These are phyloP conservation scores for Otolemur garnettii DNA, from an alignment of 2,113 vertebrate genomes.

Conservation along the genomic window DNA sequence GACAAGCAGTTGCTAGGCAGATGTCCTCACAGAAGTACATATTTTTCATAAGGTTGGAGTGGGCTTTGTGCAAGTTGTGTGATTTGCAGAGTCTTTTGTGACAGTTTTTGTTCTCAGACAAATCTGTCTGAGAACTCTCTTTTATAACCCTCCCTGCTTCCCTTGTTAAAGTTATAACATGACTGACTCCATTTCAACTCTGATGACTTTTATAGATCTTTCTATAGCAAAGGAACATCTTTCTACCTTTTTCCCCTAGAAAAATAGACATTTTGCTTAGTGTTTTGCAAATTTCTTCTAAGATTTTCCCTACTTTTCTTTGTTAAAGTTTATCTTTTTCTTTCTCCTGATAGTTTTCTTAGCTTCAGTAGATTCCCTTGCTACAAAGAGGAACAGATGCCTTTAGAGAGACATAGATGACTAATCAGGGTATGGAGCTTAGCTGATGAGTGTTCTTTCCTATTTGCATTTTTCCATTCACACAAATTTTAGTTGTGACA, in stretches of 20 bases:
- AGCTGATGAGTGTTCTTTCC: background rate
- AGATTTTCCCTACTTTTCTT: background rate
- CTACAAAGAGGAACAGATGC: no score
- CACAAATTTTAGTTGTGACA: background rate
- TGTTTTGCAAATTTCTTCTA: background rate
- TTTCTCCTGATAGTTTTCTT: background rate
- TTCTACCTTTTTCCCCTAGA: no score
- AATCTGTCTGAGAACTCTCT: background rate
- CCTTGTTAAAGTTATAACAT: background rate
- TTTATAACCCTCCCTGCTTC: background rate
- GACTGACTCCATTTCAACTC: background rate
- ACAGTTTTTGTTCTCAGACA: background rate
- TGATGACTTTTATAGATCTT: background rate
- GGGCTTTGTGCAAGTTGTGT: background rate
- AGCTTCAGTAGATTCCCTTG: background rate
- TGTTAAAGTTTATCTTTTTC: background rate
- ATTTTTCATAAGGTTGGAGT: background rate
- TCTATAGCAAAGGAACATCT: background rate
- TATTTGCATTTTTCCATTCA: background rate
- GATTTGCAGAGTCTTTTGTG: background rate
- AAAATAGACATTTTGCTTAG: background rate
- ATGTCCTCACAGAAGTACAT: background rate
- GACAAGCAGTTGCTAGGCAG: background rate
- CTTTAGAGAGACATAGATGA: background rate
- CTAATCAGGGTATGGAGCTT: background rate